Evolutionary conservation across 2,797 vertebrate genomes (phyloP).

Genomic region (Myotis myotis): DNA sequence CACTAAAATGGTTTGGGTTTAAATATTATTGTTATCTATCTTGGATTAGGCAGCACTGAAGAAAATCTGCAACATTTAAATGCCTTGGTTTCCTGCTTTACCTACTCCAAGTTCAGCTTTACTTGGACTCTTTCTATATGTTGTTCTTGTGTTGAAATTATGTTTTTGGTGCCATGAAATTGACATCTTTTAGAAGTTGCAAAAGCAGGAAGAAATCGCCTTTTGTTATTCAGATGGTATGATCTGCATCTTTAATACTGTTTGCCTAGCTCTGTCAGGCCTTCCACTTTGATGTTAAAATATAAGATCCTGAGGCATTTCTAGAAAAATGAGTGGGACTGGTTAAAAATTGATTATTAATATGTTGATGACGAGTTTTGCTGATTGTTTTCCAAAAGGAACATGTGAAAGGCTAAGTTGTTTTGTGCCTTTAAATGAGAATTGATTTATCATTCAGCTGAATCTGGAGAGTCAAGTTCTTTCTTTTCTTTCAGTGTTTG

Average conservation of each 20-base stretch:
- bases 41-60: background rate
- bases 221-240: background rate
- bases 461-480: background rate
- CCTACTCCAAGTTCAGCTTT: background rate
- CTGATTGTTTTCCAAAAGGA: background rate
- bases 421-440: background rate
- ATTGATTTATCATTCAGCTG: background rate
- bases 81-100: background rate
- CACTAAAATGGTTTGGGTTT: background rate
- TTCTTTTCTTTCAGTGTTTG: background rate
- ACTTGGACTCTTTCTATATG: background rate
- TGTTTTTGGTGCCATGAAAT: background rate
- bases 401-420: background rate
- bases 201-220: background rate
- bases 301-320: background rate
- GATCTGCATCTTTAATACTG: background rate
- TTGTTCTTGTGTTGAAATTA: background rate
- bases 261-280: background rate
- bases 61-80: background rate
- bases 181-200: background rate
- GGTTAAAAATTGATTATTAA: slow-evolving; percentile 11
- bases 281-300: background rate
- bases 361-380: background rate
- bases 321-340: background rate
- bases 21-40: background rate